Percentiles rank a stretch among this genome's conserved stretches.
phyloP scores from a whole-genome alignment of 2,797 vertebrate species.

The Gastrophryne carolinensis region DNA sequence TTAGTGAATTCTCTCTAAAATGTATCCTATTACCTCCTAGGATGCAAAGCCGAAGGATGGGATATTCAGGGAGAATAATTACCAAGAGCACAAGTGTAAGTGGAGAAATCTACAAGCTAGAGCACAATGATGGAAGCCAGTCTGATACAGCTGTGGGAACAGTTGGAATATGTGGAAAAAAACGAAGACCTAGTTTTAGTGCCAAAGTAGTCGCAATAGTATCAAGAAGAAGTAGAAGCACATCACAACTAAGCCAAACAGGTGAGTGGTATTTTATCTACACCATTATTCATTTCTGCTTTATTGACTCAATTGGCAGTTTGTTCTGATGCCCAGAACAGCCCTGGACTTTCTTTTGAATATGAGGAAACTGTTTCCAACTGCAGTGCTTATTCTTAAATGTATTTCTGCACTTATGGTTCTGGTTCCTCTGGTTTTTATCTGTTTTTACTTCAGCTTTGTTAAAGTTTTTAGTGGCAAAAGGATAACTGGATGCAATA shows the following conservation, averaged over 20 bases:
- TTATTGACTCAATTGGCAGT: too few species aligned
- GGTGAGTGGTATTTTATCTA: conserved; percentile 71
- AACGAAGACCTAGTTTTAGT: conserved; percentile 91
- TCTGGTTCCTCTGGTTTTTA: too few species aligned
- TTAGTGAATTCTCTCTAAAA: conserved; percentile 73
- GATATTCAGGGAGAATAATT: conserved; percentile 85
- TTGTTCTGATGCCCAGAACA: too few species aligned
- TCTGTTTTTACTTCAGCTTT: too few species aligned
- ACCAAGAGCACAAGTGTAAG: conserved; percentile 95
- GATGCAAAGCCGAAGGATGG: conserved; percentile 87
- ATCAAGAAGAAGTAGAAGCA: conserved; percentile 91
- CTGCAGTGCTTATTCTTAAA: too few species aligned
- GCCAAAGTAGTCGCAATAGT: conserved; percentile 95
- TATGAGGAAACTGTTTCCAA: too few species aligned
- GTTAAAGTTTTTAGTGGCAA: too few species aligned
- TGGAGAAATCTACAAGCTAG: conserved; percentile 90
- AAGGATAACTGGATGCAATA: too few species aligned
- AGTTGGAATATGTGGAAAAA: conserved; percentile 87
- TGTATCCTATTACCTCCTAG: conserved; percentile 79
- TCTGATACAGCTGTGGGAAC: conserved; percentile 94
- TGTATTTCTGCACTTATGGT: too few species aligned
- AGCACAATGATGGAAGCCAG: conserved; percentile 94
- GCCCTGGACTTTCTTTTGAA: too few species aligned
- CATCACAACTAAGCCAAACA: conserved; percentile 91
- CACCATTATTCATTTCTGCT: too few species aligned